Evolutionary conservation across 2,113 vertebrate species (phyloP), one percentile per base, ranked within the genome.

Genomic region (Marmota flaviventris): DNA sequence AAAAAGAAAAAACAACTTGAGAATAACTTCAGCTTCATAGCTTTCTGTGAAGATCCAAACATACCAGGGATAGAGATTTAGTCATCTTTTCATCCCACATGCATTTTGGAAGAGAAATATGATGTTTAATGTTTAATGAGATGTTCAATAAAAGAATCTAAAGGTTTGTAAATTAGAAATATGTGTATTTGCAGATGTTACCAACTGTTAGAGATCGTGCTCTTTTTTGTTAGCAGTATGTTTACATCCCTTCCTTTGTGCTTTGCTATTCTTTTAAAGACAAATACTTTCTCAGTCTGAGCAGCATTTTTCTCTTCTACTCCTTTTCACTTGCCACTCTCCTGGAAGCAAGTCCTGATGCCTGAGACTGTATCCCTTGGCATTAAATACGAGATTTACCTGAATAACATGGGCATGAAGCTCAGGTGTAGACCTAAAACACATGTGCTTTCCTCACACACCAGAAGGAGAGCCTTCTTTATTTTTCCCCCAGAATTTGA

Each of bases 171-270:
- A 77, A n/a, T 16, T 56, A 65, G 73, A 75, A 48, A 32, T 48
- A 24, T 20, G 27, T n/a, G 48, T 5, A 0, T 24, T 51, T 67
- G 37, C 20, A 39, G 32, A 6, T 45, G 13, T 45, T 27, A n/a
- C 18, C 32, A 56, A 27, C 51, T 39, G 4, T 79, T 51, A 78
- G 45, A 79, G 45, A 79, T 20, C 34, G 32, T 63, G 8, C 51
- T 9, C 22, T 18, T 22, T 37, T 90, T 69, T 85, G 32, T 87
- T 58, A 53, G 32, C 27, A 17, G 5, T 24, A 1, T 37, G 29
- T 91, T 72, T 56, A 27, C 10, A 56, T 78, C 25, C 85, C 88
- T 32, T 86, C 27, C 84, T 93, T 92, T 84, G 34, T 85, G 67
- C 76, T 79, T 89, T 89, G 29, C 14, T 84, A 8, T 81, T 48